A percentile compares a stretch with the other conserved stretches of the same genome.
Evolutionary conservation across 1,140 invertebrate genomes (phyloP).

Genomic region (Coelopa frigida): DNA sequence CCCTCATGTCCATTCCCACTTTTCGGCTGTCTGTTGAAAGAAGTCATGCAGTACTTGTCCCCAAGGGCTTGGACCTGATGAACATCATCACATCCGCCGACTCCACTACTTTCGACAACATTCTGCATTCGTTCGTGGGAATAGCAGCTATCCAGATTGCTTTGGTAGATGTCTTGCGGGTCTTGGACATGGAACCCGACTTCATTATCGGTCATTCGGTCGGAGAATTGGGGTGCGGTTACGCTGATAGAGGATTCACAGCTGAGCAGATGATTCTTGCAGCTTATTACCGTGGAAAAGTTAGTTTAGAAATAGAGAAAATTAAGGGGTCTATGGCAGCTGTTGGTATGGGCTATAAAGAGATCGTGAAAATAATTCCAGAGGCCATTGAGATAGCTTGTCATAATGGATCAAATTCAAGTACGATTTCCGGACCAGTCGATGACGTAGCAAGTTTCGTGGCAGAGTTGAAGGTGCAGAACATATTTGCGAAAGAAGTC

Average conservation of each 20-base stretch:
- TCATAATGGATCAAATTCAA: constrained; percentile 75
- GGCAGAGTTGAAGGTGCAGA: constrained; percentile 58
- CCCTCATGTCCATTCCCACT: constrained; percentile 56
- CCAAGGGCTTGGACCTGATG: constrained; percentile 70
- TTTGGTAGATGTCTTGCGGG: constrained; percentile 67
- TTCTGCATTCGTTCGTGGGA: constrained; percentile 81
- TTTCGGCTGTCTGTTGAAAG: constrained; percentile 66
- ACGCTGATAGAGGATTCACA: constrained; percentile 79
- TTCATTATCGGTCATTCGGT: constrained; percentile 83
- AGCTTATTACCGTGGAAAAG: constrained; percentile 78
- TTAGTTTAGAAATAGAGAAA: constrained; percentile 70
- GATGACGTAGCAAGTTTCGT: constrained; percentile 64
- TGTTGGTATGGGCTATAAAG: constrained; percentile 58
- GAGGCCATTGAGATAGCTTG: constrained; percentile 71
- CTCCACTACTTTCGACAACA: constrained; percentile 69
- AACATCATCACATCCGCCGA: constrained; percentile 69
- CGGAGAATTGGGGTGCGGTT: constrained; percentile 81
- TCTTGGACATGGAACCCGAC: constrained; percentile 67
- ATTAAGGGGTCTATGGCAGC: constrained; percentile 79
- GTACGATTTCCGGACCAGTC: constrained; percentile 77
- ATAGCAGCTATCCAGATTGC: constrained; percentile 86
- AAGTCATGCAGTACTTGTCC: constrained; percentile 63
- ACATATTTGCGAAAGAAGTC: constrained; percentile 76
- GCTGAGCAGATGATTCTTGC: constrained; percentile 75
- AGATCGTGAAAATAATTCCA: constrained; percentile 56